Evolutionary conservation across 2,888 invertebrate genomes (phyloP), one percentile per base, ranked within the genome.

Genomic region (Ormyrus nitidulus): DNA sequence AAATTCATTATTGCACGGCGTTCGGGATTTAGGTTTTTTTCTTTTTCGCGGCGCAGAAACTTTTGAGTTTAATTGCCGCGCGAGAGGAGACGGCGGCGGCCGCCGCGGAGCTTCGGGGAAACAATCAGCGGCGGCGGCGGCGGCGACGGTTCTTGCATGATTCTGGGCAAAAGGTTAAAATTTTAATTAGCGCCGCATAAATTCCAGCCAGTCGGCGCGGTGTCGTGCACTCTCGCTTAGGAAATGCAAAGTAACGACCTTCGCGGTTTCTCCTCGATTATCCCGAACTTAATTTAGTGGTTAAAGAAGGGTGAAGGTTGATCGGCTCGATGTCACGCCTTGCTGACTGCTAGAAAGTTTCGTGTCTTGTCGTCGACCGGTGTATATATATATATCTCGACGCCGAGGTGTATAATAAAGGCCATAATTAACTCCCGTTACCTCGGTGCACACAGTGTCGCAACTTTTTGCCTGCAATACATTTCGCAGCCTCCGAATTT

Each of bases 231-330:
- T 19, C 19, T 65, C 71, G 58, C 49, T 71, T 51, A 58, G 71
- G 7, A 77, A 77, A 77, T 71, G 77, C 77, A 71, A 77, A 77
- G 77, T 65, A 53, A 65, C 54, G 65, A 71, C 71, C 77, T 77
- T 77, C 58, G 65, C 64, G 77, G 71, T 77, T 77, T 71, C 71
- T 71, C 71, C 19, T 77, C 58, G 65, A 71, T 77, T 71, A 77
- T 77, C 62, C 64, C 70, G 64, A 77, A 77, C 77, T 77, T 77
- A 71, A 77, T 71, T 71, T 77, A 71, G 77, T 65, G 71, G 64
- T 51, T 19, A 19, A 51, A 71, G 62, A 58, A 71, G 62, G 71
- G 71, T 77, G 65, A 77, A 71, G 77, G 77, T 59, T 77, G 69
- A 65, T 71, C 44, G 62, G 51, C 51, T 65, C 51, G 69, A 65